Conservation (phyloP, 92 coral and sea anemone species). For the Anthopleura xanthogrammica region DNA sequence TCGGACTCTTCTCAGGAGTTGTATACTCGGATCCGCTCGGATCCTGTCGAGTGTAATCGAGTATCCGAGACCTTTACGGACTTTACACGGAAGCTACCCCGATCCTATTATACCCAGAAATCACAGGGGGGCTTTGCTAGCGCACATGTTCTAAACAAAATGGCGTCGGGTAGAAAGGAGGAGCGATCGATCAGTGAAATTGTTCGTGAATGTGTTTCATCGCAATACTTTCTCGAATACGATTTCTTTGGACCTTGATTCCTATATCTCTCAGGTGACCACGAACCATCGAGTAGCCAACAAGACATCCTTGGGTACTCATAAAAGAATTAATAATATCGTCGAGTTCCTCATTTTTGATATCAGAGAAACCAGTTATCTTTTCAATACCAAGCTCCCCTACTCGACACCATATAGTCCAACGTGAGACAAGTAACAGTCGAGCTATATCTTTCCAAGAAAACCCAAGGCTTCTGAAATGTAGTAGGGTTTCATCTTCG, state of each 20-base stretch:
- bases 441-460: constrained; percentile 69
- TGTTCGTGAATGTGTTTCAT: no score
- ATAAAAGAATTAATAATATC: constrained; percentile 53
- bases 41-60: no score
- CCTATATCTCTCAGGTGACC: constrained; percentile 46
- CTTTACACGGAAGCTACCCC: no score
- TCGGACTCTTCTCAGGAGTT: no score
- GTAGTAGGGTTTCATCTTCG: constrained; percentile 58
- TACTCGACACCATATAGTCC: constrained; percentile 71
- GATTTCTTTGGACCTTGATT: constrained; percentile 54
- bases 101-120: no score
- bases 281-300: constrained; percentile 63
- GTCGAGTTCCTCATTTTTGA: constrained; percentile 48
- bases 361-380: constrained; percentile 57
- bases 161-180: no score
- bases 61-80: no score
- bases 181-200: no score
- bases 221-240: constrained; percentile 46
- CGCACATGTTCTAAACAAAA: no score
- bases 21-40: no score
- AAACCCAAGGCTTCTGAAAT: constrained; percentile 64
- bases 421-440: constrained; percentile 60
- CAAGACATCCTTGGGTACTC: constrained; percentile 61
- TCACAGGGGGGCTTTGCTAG: no score
- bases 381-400: constrained; percentile 55